Percentiles rank a stretch among this genome's conserved stretches.
Evolutionary conservation across 2,113 vertebrate species (phyloP).

Genomic region (Tetraodon nigroviridis): DNA sequence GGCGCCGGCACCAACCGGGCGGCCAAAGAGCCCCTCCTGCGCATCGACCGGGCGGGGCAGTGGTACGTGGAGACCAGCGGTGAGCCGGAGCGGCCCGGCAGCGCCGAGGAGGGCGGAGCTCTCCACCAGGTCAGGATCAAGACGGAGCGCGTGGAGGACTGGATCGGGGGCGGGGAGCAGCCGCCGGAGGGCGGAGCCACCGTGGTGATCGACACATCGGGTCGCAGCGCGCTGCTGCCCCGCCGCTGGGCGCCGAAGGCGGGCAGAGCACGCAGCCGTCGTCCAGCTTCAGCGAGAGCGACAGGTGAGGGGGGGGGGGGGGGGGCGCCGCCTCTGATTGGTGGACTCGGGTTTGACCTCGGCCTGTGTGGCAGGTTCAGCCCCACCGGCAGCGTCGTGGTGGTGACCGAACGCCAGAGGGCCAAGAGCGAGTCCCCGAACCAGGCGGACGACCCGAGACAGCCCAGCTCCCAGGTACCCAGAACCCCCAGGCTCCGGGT

Average conservation of each 20-base stretch:
- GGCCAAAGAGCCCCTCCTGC: conserved; percentile 84
- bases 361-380: conserved; percentile 81
- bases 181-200: conserved; percentile 88
- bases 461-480: conserved; percentile 56
- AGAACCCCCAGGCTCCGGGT: background rate
- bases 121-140: conserved; percentile 88
- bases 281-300: conserved; percentile 87
- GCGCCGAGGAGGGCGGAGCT: conserved; percentile 78
- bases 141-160: conserved; percentile 91
- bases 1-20: conserved; percentile 53
- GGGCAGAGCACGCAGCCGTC: conserved; percentile 83
- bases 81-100: conserved; percentile 78
- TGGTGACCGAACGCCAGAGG: conserved; percentile 85
- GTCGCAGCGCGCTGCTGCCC: conserved; percentile 80
- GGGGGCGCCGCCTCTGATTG: background rate
- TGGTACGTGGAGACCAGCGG: conserved; percentile 93
- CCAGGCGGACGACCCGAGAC: conserved; percentile 80
- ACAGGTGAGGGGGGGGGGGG: conserved; percentile 77
- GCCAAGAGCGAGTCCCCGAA: conserved; percentile 94
- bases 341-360: background rate
- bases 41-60: conserved; percentile 93
- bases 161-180: conserved; percentile 83
- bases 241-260: conserved; percentile 67
- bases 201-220: conserved; percentile 91
- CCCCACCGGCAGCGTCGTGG: conserved; percentile 90